A percentile compares a stretch with the other conserved stretches of the same genome.
Evolutionary conservation across 2,888 invertebrate species (phyloP).

Genomic region (Embidobia sp.): DNA sequence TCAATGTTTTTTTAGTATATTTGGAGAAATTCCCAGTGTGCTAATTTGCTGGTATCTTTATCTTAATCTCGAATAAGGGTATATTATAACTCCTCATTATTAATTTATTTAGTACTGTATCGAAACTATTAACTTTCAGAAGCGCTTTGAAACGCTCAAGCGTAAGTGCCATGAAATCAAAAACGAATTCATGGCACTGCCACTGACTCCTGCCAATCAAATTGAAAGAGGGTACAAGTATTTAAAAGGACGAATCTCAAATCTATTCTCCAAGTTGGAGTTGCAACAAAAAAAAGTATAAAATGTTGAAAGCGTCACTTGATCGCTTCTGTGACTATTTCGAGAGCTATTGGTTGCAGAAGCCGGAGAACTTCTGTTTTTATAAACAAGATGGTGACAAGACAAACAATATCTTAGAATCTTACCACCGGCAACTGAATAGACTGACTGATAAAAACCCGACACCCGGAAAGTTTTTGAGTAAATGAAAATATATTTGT

Average conservation of each 20-base stretch:
- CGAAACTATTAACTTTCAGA: too few species aligned
- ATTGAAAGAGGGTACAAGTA: neutral
- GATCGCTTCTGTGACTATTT: constrained; percentile 1
- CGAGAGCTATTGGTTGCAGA: constrained; percentile 7
- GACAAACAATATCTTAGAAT: constrained; percentile 2
- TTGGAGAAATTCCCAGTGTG: too few species aligned
- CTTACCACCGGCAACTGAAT: constrained; percentile 5
- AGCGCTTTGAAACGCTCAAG: neutral
- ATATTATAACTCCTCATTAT: too few species aligned
- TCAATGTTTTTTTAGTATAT: too few species aligned
- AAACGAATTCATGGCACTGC: constrained; percentile 7
- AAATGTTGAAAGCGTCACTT: neutral
- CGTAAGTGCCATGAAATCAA: constrained; percentile 14
- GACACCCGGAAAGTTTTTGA: constrained; percentile 9
- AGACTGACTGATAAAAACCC: constrained; percentile 11
- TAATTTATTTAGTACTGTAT: too few species aligned
- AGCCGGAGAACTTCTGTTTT: constrained; percentile 2
- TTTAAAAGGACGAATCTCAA: neutral
- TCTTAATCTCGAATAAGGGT: too few species aligned
- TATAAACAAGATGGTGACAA: neutral
- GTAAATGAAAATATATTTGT: too few species aligned
- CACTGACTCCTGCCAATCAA: constrained; percentile 4
- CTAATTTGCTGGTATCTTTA: too few species aligned
- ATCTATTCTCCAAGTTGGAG: neutral
- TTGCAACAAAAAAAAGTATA: neutral